Base-by-base conservation (phyloP, 30 jellyfish, hydroid and myxozoan species). In the Turritopsis dohrnii region DNA sequence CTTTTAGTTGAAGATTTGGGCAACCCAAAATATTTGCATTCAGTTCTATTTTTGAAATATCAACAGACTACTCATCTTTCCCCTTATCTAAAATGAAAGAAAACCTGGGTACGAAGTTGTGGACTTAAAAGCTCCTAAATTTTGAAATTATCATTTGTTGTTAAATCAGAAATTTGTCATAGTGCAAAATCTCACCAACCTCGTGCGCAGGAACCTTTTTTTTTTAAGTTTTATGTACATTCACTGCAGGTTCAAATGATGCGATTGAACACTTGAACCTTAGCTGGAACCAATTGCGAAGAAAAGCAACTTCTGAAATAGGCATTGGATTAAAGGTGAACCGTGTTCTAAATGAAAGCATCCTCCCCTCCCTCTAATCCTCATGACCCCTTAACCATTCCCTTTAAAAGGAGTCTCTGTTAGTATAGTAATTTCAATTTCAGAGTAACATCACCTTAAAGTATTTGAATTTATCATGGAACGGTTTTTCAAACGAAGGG, bases 271-370 rank as follows among this genome's bases (percentile, higher is more conserved):
- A 90, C 71, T 52, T 90, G 72, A 90, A 90, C 71, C 84, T 90
- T 16, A 90, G 97, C 66, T 90, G 97, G 97, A 90, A 90, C 83
- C 97, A 90, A 77, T 66, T 90, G 21, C 84, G 95, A n/a, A 89
- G 97, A 21, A 90, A 69, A 66, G 97, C 95, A 4, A 87, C 94
- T 27, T 60, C 60, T 0, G 92, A 90, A 21, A 83, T 90, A 23
- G 97, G 92, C 0, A 31, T 76, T 18, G 97, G 97, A n/a, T 66
- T 90, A 65, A 85, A 91, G 95, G 97, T 90, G 28, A 41, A 41
- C 13, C 5, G 60, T 41, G 13, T 41, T 3, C 5, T 41, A 41
- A 41, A 41, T 41, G 60, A 41, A 3, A 41, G 9, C 13, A 41
- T 13, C 60, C 5, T 41, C 60, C 60, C 60, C 60, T 5, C 60